These are phyloP conservation scores for Pampusana beccarii DNA, from an alignment of 2,113 vertebrate species.

Conservation along the genomic window DNA sequence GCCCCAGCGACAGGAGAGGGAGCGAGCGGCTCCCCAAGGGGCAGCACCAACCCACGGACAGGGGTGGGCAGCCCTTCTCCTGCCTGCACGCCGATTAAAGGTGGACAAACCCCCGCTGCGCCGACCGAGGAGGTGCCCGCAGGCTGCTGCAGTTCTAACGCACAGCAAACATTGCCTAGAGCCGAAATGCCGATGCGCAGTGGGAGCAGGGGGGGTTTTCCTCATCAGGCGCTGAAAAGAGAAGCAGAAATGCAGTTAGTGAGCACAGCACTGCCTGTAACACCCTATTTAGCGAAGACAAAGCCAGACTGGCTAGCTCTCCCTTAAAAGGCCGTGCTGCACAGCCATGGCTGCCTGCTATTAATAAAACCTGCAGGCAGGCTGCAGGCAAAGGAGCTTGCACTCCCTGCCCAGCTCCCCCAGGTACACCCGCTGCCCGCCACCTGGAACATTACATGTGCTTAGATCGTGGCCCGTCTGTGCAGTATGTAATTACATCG, in stretches of 20 bases:
- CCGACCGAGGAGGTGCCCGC: background rate
- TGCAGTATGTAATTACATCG: background rate
- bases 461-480: fast-evolving
- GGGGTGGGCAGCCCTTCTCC: background rate
- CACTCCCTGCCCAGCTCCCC: no score
- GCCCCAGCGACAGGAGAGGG: background rate
- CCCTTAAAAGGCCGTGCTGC: conserved; percentile 43
- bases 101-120: background rate
- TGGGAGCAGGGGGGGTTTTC: background rate
- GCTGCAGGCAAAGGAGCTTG: background rate
- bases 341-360: background rate
- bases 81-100: background rate
- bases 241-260: background rate
- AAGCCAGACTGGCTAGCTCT: background rate
- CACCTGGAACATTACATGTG: background rate
- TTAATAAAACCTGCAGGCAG: background rate
- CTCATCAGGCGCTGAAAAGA: background rate
- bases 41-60: background rate
- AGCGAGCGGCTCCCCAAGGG: background rate
- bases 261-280: background rate
- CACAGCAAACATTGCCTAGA: background rate
- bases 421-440: background rate
- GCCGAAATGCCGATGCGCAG: background rate
- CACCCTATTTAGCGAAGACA: background rate
- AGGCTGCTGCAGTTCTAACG: fast-evolving